Conservation (phyloP, 1,140 invertebrate genomes). For the Pogonomyrmex californicus region DNA sequence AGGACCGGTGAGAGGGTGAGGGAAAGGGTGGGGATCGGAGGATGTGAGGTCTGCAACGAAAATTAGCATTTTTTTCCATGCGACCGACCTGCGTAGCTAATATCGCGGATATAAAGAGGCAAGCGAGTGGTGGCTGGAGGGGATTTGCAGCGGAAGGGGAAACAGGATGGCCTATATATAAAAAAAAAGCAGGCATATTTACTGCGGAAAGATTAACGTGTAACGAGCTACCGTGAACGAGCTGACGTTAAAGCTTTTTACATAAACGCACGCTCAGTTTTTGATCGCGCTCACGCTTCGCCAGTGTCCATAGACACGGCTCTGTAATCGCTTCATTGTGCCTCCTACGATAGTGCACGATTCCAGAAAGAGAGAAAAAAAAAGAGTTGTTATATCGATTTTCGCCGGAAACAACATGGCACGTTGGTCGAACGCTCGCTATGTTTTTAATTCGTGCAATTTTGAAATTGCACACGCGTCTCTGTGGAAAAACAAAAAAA, state of each 20-base stretch:
- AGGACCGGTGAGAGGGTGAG: neutral
- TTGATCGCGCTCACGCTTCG: slow-evolving; percentile 60
- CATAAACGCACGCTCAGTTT: slow-evolving; percentile 65
- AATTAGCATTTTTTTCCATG: slow-evolving; percentile 79
- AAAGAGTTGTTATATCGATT: slow-evolving; percentile 45
- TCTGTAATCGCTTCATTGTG: slow-evolving; percentile 58
- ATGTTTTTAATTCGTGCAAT: slow-evolving; percentile 33
- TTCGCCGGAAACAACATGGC: slow-evolving; percentile 36
- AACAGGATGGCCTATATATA: neutral
- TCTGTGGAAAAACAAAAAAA: neutral
- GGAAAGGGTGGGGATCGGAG: neutral
- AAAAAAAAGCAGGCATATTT: slow-evolving; percentile 66
- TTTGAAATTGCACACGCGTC: slow-evolving; percentile 30
- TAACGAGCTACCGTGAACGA: slow-evolving; percentile 73
- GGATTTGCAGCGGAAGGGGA: slow-evolving; percentile 34
- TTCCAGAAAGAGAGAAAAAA: slow-evolving; percentile 21
- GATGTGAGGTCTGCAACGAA: slow-evolving; percentile 68
- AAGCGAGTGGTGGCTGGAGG: slow-evolving; percentile 58
- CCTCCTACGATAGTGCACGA: slow-evolving; percentile 42
- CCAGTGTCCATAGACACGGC: slow-evolving; percentile 43
- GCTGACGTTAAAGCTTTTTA: slow-evolving; percentile 74
- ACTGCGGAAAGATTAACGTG: slow-evolving; percentile 74
- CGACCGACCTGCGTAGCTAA: slow-evolving; percentile 72
- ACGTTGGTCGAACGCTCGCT: neutral
- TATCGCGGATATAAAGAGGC: slow-evolving; percentile 67